Conservation (phyloP, 2,113 vertebrate genomes). For the Campylomormyrus numenius region DNA sequence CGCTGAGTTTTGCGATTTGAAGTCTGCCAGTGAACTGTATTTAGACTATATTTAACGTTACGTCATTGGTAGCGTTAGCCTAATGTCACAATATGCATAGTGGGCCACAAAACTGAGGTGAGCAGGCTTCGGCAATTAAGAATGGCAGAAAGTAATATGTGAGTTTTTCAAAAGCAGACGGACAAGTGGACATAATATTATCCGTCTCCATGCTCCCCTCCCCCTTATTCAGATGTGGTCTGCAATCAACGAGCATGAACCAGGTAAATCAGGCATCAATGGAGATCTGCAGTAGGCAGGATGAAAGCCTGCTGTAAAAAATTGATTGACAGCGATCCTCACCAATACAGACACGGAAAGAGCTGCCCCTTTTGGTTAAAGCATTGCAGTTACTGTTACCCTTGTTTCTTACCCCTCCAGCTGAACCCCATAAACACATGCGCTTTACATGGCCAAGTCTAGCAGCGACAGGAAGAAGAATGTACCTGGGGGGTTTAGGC, state of each 20-base stretch:
- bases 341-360: neutral
- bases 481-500: slow-evolving; percentile 24
- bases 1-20: neutral
- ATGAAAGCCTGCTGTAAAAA: neutral
- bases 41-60: neutral
- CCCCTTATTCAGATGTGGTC: neutral
- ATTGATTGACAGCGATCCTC: neutral
- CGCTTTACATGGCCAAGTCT: neutral
- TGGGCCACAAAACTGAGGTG: neutral
- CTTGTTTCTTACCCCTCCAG: neutral
- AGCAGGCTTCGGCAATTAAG: neutral
- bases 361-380: neutral
- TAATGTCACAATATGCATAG: neutral
- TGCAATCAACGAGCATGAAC: neutral
- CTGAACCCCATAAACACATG: neutral
- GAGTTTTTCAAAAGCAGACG: neutral
- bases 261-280: neutral
- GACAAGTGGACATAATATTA: neutral
- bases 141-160: neutral
- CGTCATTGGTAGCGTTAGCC: neutral
- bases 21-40: neutral
- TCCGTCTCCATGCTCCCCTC: no score
- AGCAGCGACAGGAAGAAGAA: neutral
- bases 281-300: neutral
- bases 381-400: neutral